phyloP scores from a whole-genome alignment of 1,140 invertebrate species.

The Rhyacophila brunnea region DNA sequence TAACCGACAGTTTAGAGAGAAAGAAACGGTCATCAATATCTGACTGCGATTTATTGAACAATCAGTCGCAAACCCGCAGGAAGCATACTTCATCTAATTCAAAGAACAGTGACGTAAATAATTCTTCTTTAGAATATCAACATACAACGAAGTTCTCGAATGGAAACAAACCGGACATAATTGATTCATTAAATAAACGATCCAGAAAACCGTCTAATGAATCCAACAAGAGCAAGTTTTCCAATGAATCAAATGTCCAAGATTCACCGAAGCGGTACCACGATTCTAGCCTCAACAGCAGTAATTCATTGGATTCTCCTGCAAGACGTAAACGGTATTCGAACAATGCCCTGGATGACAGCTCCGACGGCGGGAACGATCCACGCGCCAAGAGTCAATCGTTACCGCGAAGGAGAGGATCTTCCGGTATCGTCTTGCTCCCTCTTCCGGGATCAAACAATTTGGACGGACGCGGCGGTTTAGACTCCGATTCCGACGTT shows the following conservation, averaged over 20 bases:
- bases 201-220: constrained; percentile 37
- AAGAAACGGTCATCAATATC: constrained; percentile 28
- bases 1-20: constrained; percentile 25
- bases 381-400: constrained; percentile 14
- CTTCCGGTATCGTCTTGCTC: constrained; percentile 12
- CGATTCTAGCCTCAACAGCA: constrained; percentile 45
- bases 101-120: constrained; percentile 31
- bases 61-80: constrained; percentile 14
- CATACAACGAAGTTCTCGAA: constrained; percentile 39
- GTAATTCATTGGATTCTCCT: constrained; percentile 37
- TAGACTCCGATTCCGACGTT: constrained; percentile 66
- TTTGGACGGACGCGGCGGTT: constrained; percentile 48
- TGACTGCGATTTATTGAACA: constrained; percentile 25
- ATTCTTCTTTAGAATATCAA: constrained; percentile 31
- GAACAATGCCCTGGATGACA: constrained; percentile 49
- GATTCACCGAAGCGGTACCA: constrained; percentile 6
- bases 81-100: constrained; percentile 32
- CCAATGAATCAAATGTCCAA: constrained; percentile 17
- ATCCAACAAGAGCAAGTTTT: constrained; percentile 24
- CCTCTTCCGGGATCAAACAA: constrained; percentile 23
- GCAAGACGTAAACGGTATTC: constrained; percentile 44
- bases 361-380: constrained; percentile 43
- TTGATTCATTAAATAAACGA: constrained; percentile 46
- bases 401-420: constrained; percentile 18
- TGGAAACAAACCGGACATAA: constrained; percentile 43